A percentile compares a stretch with the other conserved stretches of the same genome.
phyloP scores from a whole-genome alignment of 2,888 invertebrate genomes.

The Teleogryllus oceanicus region DNA sequence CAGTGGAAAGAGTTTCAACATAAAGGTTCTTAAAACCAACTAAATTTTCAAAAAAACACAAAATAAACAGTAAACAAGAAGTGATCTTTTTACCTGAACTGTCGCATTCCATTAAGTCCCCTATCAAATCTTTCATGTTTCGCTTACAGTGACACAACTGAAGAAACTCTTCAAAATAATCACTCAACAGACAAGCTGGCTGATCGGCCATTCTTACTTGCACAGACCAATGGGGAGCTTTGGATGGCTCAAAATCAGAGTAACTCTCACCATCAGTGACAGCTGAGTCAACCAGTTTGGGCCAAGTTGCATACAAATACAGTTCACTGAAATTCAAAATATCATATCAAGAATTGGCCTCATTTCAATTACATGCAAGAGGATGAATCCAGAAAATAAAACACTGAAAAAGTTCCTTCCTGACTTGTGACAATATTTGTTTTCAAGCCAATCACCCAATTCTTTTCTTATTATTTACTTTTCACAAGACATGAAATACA shows the following conservation, averaged over 20 bases:
- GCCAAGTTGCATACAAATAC: slow-evolving; percentile 80
- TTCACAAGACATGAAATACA: too few relatives aligned
- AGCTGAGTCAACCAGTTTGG: slow-evolving; percentile 76
- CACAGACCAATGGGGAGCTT: slow-evolving; percentile 73
- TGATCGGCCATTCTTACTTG: slow-evolving; percentile 64
- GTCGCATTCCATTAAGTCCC: slow-evolving; percentile 49
- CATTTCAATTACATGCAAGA: too few relatives aligned
- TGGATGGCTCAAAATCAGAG: slow-evolving; percentile 80
- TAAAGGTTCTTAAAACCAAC: too few relatives aligned
- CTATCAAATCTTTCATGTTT: slow-evolving; percentile 54
- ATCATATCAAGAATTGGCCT: too few relatives aligned
- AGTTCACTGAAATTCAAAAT: slow-evolving; percentile 56
- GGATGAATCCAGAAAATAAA: too few relatives aligned
- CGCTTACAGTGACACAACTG: slow-evolving; percentile 54
- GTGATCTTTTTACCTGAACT: slow-evolving; percentile 37
- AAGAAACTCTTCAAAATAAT: slow-evolving; percentile 69
- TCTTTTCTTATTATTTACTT: too few relatives aligned
- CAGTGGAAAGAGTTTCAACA: too few relatives aligned
- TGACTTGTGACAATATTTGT: too few relatives aligned
- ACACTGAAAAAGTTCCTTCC: too few relatives aligned
- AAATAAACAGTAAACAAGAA: slow-evolving; percentile 48
- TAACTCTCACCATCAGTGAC: slow-evolving; percentile 84
- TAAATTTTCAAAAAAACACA: too few relatives aligned
- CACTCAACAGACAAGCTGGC: slow-evolving; percentile 71
- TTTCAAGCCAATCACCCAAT: too few relatives aligned